These are phyloP conservation scores for Atrichornis clamosus DNA, from an alignment of 2,113 vertebrate genomes.

Conservation along the genomic window DNA sequence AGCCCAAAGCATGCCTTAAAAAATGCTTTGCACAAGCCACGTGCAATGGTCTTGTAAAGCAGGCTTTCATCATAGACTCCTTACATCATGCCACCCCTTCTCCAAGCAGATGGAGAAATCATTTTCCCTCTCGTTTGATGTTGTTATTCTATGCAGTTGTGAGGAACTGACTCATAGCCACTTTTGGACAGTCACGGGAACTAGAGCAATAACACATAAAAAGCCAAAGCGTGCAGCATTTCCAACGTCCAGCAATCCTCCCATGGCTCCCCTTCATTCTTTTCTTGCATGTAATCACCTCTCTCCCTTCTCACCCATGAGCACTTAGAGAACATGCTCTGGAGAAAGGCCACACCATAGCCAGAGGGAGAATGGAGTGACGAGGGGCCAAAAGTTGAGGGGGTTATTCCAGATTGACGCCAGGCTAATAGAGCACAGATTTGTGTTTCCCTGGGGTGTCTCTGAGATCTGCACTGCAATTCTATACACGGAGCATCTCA, in stretches of 20 bases:
- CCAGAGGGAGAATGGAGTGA: not conserved
- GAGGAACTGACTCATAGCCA: constrained; percentile 58
- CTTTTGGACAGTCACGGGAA: constrained; percentile 23
- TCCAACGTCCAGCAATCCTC: not conserved
- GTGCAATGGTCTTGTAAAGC: constrained; percentile 11
- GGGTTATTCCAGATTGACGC: not conserved
- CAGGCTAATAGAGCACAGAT: not conserved
- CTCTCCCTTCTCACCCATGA: not conserved
- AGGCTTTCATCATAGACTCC: constrained; percentile 33
- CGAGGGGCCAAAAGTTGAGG: not conserved
- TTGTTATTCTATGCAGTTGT: constrained; percentile 22
- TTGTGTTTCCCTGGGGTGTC: not conserved
- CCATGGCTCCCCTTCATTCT: constrained; percentile 11
- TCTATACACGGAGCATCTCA: not conserved
- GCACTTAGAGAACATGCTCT: not conserved
- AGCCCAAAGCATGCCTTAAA: not conserved
- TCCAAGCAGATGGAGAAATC: constrained; percentile 57
- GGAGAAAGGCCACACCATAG: not conserved
- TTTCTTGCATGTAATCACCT: constrained; percentile 21
- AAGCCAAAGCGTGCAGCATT: constrained; percentile 25
- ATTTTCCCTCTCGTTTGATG: constrained; percentile 46
- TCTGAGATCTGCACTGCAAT: not conserved
- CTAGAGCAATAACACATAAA: constrained; percentile 37
- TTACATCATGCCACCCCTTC: constrained; percentile 12
- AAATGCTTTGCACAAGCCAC: not conserved